Base-by-base conservation (phyloP, 2,888 invertebrate species). In the Caenorhabditis japonica region DNA sequence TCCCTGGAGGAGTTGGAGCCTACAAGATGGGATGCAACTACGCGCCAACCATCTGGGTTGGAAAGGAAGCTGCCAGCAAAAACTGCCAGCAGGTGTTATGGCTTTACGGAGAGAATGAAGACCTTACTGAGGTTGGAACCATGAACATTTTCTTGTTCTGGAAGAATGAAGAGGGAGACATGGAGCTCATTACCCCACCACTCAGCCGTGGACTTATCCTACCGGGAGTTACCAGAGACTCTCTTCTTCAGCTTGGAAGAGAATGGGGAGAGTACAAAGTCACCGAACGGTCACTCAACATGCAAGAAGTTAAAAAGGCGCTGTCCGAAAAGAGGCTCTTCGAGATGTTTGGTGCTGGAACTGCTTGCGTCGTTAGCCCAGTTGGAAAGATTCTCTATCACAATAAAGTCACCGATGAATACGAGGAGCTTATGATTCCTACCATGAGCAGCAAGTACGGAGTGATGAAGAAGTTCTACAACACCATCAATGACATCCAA, bases 301-400 rank as follows among this genome's bases (percentile, higher is more conserved):
- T 99, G 96, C 89, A 90, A 12, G 92, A 93, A 87, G 87, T 99
- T 19, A 89, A 92, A 44, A 90, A 92, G 75, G 91, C 94, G 58
- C 90, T 93, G 66, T 91, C 92, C 60, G 91, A 94, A 88, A 93
- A 93, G 82, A 91, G 94, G 90, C 89, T 99, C 79, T 88, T 95
- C 81, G 99, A 99, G 90, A 91, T 97, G 89, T 99, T 99, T 89
- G 99, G 97, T 66, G 92, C 95, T n/a, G 99, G 99, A 61, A 99
- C 99, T 23, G 99, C 99, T 0, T 94, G 94, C 83, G 91, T 96
- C 49, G 93, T 99, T 17, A 94, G 94, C 85, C 97, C 99, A 0
- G 92, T 99, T 60, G 92, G 93, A 64, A 91, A 92, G 73, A 94
- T 99, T 72, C 91, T 93, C 61, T 97, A 93, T 89, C 86, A 92